phyloP scores from a whole-genome alignment of 2,888 invertebrate genomes.

The Parnassius smintheus region DNA sequence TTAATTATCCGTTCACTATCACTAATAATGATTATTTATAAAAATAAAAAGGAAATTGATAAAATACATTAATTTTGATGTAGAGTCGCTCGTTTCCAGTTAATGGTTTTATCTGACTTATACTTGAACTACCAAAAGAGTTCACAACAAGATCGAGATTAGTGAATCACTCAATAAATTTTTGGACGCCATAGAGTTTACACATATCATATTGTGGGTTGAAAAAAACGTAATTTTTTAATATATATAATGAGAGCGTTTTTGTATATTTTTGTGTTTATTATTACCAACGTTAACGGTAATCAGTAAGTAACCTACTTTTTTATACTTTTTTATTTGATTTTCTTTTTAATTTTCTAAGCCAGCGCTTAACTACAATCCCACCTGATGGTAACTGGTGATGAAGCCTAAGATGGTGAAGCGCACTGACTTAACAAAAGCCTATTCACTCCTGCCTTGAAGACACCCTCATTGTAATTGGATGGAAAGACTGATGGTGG shows the following conservation, averaged over 20 bases:
- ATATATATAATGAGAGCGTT: constrained; percentile 6
- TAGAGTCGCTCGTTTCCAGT: not conserved
- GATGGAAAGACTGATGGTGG: too few relatives aligned
- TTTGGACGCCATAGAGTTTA: not conserved
- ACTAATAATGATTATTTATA: too few relatives aligned
- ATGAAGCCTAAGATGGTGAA: too few relatives aligned
- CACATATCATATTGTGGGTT: not conserved
- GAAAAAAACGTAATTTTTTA: not conserved
- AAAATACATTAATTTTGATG: too few relatives aligned
- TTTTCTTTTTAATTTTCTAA: too few relatives aligned
- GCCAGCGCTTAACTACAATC: too few relatives aligned
- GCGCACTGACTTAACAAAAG: too few relatives aligned
- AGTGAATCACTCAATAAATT: constrained; percentile 4
- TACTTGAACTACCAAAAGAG: not conserved
- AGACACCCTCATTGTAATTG: too few relatives aligned
- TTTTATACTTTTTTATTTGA: not conserved
- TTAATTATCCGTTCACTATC: too few relatives aligned
- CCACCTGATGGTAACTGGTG: too few relatives aligned
- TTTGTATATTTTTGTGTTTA: constrained; percentile 4
- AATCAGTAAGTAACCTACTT: constrained; percentile 8
- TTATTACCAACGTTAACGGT: not conserved
- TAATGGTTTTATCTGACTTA: constrained; percentile 3
- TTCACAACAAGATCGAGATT: constrained; percentile 1
- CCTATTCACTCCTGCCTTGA: too few relatives aligned
- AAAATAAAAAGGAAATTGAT: too few relatives aligned